Evolutionary conservation across 1,140 invertebrate genomes (phyloP), one percentile per base, ranked within the genome.

Genomic region (Panulirus ornatus): DNA sequence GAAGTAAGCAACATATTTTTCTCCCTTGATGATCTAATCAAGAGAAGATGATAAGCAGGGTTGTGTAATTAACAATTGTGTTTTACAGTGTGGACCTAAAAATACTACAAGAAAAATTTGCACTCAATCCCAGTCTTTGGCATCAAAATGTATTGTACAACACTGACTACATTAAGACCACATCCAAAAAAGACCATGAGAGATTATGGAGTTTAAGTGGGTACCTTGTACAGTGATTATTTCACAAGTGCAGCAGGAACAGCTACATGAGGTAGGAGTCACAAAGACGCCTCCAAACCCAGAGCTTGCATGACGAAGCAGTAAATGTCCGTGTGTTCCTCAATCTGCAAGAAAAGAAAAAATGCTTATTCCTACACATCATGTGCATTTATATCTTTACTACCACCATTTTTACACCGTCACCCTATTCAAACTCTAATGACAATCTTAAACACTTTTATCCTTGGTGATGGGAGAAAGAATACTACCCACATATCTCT

Each of bases 281-380:
- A 47, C 16, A 27, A 78, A 11, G 40, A 36, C 93, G 96, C 97
- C 92, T 96, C 93, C 47, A 98, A 94, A 47, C 96, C 96, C 71
- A 98, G 94, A 76, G 96, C 95, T 93, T 96, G 96, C n/a, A 96
- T 96, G 86, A 98, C 96, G 94, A 99, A 99, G 92, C 96, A 96
- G 93, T 98, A 95, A 90, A 98, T 96, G 92, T 99, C 98, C 0
- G 97, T 97, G 88, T 96, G 95, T 94, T 99, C 97, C 92, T 98
- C 97, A 93, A 99, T 99, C 96, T 97, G 94, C 88, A 96, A 96
- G 70, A 85, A 82, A 89, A 73, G 83, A 84, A 58, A 58, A 1
- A 54, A 27, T 11, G 6, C 22, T 40, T 38, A 36, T 30, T 30
- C 30, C 30, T n/a, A 5, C 34, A 83, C 16, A 83, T 51, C 0